These are phyloP conservation scores for Drosophila quadrilineata DNA, from an alignment of 1,140 invertebrate genomes.

Conservation along the genomic window DNA sequence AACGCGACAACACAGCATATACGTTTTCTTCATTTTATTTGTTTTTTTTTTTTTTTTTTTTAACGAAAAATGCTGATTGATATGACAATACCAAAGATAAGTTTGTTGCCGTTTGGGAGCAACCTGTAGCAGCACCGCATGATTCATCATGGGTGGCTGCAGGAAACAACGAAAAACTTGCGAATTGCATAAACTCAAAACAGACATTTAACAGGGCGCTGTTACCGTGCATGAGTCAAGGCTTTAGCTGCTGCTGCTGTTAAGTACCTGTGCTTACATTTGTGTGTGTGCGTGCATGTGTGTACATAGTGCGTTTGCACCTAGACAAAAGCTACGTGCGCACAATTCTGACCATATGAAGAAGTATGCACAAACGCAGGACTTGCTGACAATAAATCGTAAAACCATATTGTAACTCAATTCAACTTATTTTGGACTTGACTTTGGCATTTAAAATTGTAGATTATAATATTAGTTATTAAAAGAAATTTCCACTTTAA, in stretches of 20 bases:
- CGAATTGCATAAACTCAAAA: neutral
- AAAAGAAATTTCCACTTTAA: too few relatives aligned
- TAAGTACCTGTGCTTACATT: constrained; percentile 8
- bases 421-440: too few relatives aligned
- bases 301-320: neutral
- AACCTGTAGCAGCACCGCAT: constrained; percentile 22
- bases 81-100: constrained; percentile 36
- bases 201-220: constrained; percentile 20
- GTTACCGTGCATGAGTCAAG: constrained; percentile 40
- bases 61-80: constrained; percentile 62
- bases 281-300: neutral
- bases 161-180: constrained; percentile 10
- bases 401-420: too few relatives aligned
- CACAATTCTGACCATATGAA: too few relatives aligned
- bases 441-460: too few relatives aligned
- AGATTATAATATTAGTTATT: too few relatives aligned
- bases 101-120: constrained; percentile 11
- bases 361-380: too few relatives aligned
- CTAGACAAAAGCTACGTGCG: constrained; percentile 18
- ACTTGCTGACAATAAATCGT: too few relatives aligned
- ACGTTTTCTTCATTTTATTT: neutral
- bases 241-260: neutral
- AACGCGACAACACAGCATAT: constrained; percentile 24
- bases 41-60: constrained; percentile 28
- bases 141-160: constrained; percentile 40